Conservation (phyloP, 2,797 vertebrate species). For the Pyrocephalus nanus region DNA sequence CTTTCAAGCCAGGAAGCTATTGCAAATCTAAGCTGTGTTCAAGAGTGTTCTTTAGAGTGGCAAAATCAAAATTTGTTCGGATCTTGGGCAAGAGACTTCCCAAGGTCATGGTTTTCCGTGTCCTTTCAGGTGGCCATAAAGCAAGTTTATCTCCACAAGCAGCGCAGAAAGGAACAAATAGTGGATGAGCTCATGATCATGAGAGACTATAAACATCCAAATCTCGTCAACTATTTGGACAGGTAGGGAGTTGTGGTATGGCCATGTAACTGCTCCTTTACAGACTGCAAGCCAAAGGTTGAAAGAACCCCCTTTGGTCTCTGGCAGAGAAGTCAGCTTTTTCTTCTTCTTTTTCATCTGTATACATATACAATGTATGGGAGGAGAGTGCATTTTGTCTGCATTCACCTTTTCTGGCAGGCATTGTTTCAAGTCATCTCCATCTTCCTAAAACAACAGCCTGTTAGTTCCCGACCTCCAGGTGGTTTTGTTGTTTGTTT, state of each 20-base stretch:
- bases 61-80: background rate
- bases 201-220: slow-evolving; percentile 98
- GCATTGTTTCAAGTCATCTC: no score
- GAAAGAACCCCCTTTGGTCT: background rate
- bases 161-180: slow-evolving; percentile 96
- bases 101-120: background rate
- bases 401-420: background rate
- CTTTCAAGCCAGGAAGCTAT: no score
- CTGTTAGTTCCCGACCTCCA: no score
- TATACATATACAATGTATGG: background rate
- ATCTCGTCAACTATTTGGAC: slow-evolving; percentile 97
- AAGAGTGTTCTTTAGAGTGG: background rate
- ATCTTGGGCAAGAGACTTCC: background rate
- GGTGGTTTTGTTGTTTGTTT: no score
- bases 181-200: slow-evolving; percentile 97
- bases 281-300: background rate
- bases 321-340: background rate
- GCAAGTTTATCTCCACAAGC: slow-evolving; percentile 94
- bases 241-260: slow-evolving; percentile 78
- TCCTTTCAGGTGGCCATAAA: slow-evolving; percentile 91
- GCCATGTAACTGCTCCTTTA: background rate
- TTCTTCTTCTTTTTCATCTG: background rate
- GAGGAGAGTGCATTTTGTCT: background rate
- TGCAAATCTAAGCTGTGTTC: background rate
- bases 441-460: no score